Evolutionary conservation across 2,113 vertebrate species (phyloP), one percentile per base, ranked within the genome.

Genomic region (Callorhinus ursinus): DNA sequence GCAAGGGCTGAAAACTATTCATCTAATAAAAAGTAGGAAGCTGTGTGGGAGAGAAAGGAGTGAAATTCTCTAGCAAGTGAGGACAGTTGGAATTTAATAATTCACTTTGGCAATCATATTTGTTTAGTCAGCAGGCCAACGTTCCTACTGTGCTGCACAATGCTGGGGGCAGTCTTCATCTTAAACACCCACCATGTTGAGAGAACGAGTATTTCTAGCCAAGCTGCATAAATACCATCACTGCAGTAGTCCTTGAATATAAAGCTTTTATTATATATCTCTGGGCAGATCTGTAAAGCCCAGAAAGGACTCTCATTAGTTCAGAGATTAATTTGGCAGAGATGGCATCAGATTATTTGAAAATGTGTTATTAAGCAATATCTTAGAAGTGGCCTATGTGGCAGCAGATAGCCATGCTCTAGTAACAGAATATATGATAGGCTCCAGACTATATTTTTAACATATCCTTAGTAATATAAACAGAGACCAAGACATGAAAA

Each of bases 21-120:
- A 93, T 94, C 81, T 91, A 97, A 96, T 97, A 96, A 94, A 97
- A 97, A 92, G 49, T 90, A 93, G 65, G 81, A 96, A 92, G 91
- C 49, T 95, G 39, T 96, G 51, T 96, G 92, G 76, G 77, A 90
- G 89, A 92, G 84, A 96, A 92, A 95, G 51, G 61, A 96, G 72
- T 85, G 82, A 95, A 94, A 91, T 88, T 93, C 93, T 97, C 91
- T 85, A 96, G 81, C 77, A 94, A 96, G 74, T 21, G 59, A 88
- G 74, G 85, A 80, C 39, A 77, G 71, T 7, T 93, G 79, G 81
- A 96, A 97, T 92, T 95, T 94, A 97, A 79, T 93, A 87, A 93
- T 90, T 93, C 79, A 92, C 87, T 93, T 13, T 95, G 87, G 87
- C 84, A 88, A 88, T 92, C 92, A 51, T 28, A 97, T 93, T 79